Evolutionary conservation across 35 echinoderm and acorn worm species (phyloP), one percentile per base, ranked within the genome.

Genomic region (Chiridota heheva): DNA sequence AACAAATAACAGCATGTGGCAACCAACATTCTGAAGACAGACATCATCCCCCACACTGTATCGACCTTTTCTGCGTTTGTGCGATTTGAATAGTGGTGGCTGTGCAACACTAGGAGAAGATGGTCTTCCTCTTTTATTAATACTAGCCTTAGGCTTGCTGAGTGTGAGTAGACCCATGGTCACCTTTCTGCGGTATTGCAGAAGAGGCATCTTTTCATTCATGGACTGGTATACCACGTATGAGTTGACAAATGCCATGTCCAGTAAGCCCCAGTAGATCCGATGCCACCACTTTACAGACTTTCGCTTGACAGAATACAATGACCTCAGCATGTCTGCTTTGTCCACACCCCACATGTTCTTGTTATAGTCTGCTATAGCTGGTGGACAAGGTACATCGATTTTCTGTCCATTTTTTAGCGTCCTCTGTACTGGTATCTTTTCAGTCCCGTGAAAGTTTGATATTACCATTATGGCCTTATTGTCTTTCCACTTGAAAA

Each of bases 301-400:
- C 55, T 79, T 62, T 63, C 76, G 63, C 40, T 81, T 20, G 1
- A 81, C 58, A 64, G 17, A 31, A 67, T 81, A 81, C 24, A 81
- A 30, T 28, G 37, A 33, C 17, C 62, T 36, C 28, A 63, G 37
- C 78, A 81, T 81, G 42, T 67, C 78, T 5, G 60, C 58, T 8
- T 81, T 81, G 33, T 81, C 78, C 0, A 81, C 78, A 4, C 62
- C 78, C 32, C 60, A 58, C 78, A 81, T 81, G 35, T 81, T 42
- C 5, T 2, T 31, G 34, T 81, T 81, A 20, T 81, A 67, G 28
- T 63, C 58, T 13, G 62, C 38, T 38, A 63, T 37, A 10, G 59
- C 55, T 18, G 36, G 34, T 1, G 53, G 76, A 47, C 59, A 63
- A 24, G 37, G n/a, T 0, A 80, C 31, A 1, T 63, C 76, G 29